Base-by-base conservation (phyloP, 2,888 invertebrate genomes). In the Drosophila koepferae region DNA sequence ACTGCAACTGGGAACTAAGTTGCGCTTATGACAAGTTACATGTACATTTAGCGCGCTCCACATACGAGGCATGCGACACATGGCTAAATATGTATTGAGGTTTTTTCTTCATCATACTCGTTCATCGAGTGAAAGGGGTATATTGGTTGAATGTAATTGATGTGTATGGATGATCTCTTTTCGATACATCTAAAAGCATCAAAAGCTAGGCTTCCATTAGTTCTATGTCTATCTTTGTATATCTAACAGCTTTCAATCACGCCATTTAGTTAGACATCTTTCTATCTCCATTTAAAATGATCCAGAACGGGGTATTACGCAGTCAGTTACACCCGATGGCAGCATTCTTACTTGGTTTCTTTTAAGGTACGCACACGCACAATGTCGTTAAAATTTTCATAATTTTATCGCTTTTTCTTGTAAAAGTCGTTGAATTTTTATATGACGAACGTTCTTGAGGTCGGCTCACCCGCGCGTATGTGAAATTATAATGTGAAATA, bases 321-420 rank as follows among this genome's bases (percentile, higher is more conserved):
- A 20, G 51, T 51, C 20, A 4, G 36, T 20, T 2, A 18, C 34
- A 14, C 18, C 36, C 36, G 34, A 20, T 1, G 14, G 8, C 14
- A 51, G 2, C 36, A 20, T 7, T 18, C 36, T 14, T 14, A 51
- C 51, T 51, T 36, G 51, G 18, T 51, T n/a, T 54, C 38, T 40
- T 40, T 54, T 6, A 18, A 38, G 41, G 44, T 43, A 41, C 44
- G 53, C 40, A 59, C 68, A 69, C 80, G 65, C 73, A 72, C 62
- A 67, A 63, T 51, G 64, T 69, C 62, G 69, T 79, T 74, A 80
- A 75, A 74, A 78, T 88, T 89, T 90, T 89, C 89, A 89, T 89
- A 89, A 88, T 86, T 91, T 89, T 86, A 91, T 89, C 87, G 89
- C 59, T 85, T 90, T 89, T 90, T 89, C 91, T 80, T 83, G 86